A percentile compares a stretch with the other conserved stretches of the same genome.
phyloP scores from a whole-genome alignment of 2,888 invertebrate genomes.

The Cataglyphis albicans region DNA sequence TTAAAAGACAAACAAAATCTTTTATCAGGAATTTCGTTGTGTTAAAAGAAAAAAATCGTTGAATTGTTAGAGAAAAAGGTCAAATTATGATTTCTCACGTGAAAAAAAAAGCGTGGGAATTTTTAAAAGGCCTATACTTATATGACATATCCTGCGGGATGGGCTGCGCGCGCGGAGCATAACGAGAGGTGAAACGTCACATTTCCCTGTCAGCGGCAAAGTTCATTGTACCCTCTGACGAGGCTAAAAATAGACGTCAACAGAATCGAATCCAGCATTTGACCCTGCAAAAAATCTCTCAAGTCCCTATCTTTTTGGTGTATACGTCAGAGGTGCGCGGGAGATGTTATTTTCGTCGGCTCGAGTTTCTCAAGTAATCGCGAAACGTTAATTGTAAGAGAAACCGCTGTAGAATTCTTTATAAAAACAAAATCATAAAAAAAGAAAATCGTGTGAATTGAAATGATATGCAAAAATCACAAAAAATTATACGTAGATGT shows the following conservation, averaged over 20 bases:
- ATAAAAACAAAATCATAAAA: background rate
- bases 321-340: background rate
- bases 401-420: background rate
- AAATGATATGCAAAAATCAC: background rate
- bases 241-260: constrained; percentile 41
- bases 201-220: constrained; percentile 35
- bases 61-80: background rate
- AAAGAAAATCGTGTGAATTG: background rate
- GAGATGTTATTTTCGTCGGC: constrained; percentile 24
- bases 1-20: background rate
- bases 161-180: constrained; percentile 6
- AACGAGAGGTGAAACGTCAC: constrained; percentile 40
- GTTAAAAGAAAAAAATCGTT: background rate
- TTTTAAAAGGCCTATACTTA: background rate
- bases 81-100: background rate
- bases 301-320: constrained; percentile 10
- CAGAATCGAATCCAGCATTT: constrained; percentile 37
- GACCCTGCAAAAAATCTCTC: constrained; percentile 29
- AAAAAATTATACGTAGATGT: background rate
- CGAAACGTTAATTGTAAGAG: constrained; percentile 8
- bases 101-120: background rate
- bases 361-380: constrained; percentile 21
- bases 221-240: constrained; percentile 40
- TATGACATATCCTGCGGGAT: constrained; percentile 1
- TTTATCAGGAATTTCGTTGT: background rate